phyloP scores from a whole-genome alignment of 2,113 vertebrate species.

The Rhegmatorhina hoffmannsi region DNA sequence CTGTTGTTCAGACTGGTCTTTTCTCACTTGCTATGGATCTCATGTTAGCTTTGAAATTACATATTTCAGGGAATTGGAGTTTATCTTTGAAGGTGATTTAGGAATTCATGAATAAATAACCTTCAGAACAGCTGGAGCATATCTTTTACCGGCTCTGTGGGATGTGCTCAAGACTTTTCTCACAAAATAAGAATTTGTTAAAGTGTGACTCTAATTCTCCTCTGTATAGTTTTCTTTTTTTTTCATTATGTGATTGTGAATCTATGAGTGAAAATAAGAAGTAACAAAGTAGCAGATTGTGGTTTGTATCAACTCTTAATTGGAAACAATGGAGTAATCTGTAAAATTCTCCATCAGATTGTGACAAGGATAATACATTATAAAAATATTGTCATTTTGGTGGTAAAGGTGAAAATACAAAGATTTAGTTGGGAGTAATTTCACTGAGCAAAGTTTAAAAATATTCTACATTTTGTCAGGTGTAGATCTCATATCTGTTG shows the following conservation, averaged over 20 bases:
- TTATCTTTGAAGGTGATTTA: constrained; percentile 47
- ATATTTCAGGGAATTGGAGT: constrained; percentile 15
- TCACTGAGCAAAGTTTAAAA: not conserved
- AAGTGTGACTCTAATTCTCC: not conserved
- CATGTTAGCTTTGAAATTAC: constrained; percentile 30
- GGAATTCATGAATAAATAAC: constrained; percentile 58
- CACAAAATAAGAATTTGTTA: not conserved
- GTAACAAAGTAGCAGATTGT: not conserved
- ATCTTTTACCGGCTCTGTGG: constrained; percentile 18
- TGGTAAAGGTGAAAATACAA: not conserved
- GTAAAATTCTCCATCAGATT: not conserved
- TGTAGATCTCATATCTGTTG: not conserved
- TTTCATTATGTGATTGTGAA: not conserved
- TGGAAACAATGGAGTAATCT: not conserved
- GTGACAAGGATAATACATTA: not conserved
- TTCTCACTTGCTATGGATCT: constrained; percentile 29
- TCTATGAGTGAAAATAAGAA: not conserved
- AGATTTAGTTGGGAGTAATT: not conserved
- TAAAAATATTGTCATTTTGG: not conserved
- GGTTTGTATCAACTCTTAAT: not conserved
- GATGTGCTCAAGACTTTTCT: not conserved
- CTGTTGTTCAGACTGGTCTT: not conserved
- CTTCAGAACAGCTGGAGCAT: not conserved
- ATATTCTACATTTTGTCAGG: not conserved
- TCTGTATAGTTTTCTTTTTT: not conserved